These are phyloP conservation scores for Chrysodeixis includens DNA, from an alignment of 2,888 invertebrate species.

Conservation along the genomic window DNA sequence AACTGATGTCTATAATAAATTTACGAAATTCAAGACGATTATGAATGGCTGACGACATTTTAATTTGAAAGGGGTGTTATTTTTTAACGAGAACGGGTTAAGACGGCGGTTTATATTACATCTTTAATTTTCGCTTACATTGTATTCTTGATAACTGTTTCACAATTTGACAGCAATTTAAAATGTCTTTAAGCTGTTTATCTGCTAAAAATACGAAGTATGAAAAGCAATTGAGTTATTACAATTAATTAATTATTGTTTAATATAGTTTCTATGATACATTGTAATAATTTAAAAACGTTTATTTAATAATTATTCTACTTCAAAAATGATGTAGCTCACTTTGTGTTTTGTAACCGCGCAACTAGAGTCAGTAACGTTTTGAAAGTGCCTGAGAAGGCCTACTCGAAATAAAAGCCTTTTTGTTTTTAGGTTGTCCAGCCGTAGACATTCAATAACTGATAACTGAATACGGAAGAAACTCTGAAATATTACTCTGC, in stretches of 20 bases:
- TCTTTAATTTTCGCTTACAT: constrained; percentile 58
- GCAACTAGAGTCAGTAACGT: too few species aligned
- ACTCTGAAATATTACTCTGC: too few species aligned
- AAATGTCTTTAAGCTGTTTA: constrained; percentile 27
- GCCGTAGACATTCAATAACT: too few species aligned
- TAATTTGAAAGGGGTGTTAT: constrained; percentile 55
- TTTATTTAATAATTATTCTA: too few species aligned
- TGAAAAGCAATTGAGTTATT: not conserved
- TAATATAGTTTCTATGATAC: too few species aligned
- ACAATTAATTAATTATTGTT: not conserved
- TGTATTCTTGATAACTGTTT: constrained; percentile 53
- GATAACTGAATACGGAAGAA: too few species aligned
- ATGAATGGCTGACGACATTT: constrained; percentile 52
- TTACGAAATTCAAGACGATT: constrained; percentile 48
- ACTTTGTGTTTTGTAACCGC: too few species aligned
- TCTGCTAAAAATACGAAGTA: constrained; percentile 27
- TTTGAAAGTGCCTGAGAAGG: too few species aligned
- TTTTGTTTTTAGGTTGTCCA: too few species aligned
- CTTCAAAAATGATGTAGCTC: too few species aligned
- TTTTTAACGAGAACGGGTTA: constrained; percentile 63
- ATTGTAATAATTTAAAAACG: too few species aligned
- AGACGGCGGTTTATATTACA: constrained; percentile 50
- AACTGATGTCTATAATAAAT: constrained; percentile 42
- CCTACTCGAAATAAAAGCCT: too few species aligned
- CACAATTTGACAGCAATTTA: constrained; percentile 51